phyloP scores from a whole-genome alignment of 2,113 vertebrate species.

The Lagopus muta region DNA sequence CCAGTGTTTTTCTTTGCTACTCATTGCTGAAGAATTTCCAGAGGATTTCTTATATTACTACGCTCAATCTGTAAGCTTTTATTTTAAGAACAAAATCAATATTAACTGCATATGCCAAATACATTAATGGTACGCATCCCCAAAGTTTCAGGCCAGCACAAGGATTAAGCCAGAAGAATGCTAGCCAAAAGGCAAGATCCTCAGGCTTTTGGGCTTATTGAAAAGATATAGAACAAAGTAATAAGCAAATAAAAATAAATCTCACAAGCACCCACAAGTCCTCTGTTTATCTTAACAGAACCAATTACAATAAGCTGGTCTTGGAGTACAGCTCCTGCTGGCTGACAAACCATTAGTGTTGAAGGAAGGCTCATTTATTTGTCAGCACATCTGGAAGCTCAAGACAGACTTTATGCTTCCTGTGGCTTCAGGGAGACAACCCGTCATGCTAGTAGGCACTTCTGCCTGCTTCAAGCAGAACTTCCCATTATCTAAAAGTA shows the following conservation, averaged over 20 bases:
- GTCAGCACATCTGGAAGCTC: background rate
- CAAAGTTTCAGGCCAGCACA: background rate
- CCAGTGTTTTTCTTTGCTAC: background rate
- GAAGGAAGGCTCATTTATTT: background rate
- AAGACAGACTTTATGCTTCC: background rate
- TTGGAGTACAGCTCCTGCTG: background rate
- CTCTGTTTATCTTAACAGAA: background rate
- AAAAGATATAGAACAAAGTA: background rate
- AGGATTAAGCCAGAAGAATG: background rate
- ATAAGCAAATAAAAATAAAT: background rate
- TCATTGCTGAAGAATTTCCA: background rate
- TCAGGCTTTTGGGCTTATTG: background rate
- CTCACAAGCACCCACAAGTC: background rate
- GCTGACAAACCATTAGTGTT: background rate
- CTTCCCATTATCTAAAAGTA: background rate
- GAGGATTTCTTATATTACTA: background rate
- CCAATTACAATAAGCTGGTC: background rate
- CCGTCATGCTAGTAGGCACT: background rate
- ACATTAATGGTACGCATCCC: background rate
- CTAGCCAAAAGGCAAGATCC: background rate
- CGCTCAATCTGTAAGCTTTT: background rate
- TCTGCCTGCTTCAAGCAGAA: background rate
- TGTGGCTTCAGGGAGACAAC: background rate
- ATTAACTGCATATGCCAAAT: background rate
- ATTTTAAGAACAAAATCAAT: background rate